These are phyloP conservation scores for Sylvilagus floridanus DNA, from an alignment of 2,797 vertebrate genomes.

Conservation along the genomic window DNA sequence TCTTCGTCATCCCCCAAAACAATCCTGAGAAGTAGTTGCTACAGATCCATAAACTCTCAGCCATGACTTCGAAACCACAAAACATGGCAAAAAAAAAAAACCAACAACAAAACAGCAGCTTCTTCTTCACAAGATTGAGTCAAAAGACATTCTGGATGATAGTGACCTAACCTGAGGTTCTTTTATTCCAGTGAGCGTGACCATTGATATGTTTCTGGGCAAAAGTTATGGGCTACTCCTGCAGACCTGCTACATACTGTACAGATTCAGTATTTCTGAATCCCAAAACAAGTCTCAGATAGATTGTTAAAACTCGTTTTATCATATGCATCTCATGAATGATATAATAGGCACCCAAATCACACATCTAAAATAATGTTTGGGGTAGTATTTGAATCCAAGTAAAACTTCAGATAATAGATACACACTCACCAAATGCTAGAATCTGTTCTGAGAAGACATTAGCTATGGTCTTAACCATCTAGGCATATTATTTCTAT, in stretches of 20 bases:
- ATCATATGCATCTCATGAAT: not conserved
- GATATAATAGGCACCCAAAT: not conserved
- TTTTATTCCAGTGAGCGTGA: not conserved
- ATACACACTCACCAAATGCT: not conserved
- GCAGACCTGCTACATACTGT: not conserved
- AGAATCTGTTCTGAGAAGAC: not conserved
- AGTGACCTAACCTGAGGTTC: not conserved
- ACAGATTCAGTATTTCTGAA: conserved; percentile 4
- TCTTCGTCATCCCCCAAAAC: not conserved
- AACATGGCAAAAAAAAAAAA: not conserved
- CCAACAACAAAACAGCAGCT: not conserved
- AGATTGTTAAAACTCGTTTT: too few relatives aligned
- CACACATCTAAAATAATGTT: not conserved
- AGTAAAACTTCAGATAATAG: not conserved
- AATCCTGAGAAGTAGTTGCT: not conserved
- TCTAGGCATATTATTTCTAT: not conserved
- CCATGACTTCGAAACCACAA: conserved; percentile 2
- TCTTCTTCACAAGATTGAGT: not conserved
- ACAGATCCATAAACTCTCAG: not conserved
- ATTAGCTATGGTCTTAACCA: not conserved
- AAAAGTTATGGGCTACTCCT: not conserved
- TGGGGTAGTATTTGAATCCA: not conserved
- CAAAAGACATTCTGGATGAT: not conserved
- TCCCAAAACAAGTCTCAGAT: not conserved
- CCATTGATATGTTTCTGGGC: not conserved